Base-by-base conservation (phyloP, 2,113 vertebrate genomes). In the Chaetorhynchus papuensis region DNA sequence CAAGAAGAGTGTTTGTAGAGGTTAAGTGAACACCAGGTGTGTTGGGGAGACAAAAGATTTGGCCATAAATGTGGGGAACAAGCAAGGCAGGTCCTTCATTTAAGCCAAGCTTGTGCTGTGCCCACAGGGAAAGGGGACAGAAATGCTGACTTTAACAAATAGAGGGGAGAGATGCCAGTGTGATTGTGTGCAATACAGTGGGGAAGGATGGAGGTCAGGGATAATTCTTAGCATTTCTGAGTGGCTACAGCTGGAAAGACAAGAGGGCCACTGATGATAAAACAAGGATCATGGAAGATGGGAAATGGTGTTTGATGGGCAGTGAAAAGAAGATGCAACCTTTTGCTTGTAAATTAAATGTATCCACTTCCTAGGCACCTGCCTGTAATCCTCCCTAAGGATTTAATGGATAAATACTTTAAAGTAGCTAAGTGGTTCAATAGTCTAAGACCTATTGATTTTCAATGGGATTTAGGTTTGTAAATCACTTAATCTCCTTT, bases 401-500 rank as follows among this genome's bases (percentile, higher is more conserved):
- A 88, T 93, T 90, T 84, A 80, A 54, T 83, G 91, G 75, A 72
- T 96, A 90, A 96, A 83, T 89, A 91, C 74, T 90, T 87, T 83
- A 66, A 91, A 96, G 82, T 79, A 85, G 87, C 60, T 83, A 75
- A 92, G 88, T 90, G 41, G 63, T 93, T 96, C 92, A 86, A 44
- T 44, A 91, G 54, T 84, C 59, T 94, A 90, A 92, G 27, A 59
- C 79, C 44, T 88, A 90, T 90, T 95, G 85, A 93, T 95, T 95
- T 96, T 94, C 71, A 93, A 49, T 95, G 85, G 83, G 92, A 92
- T 96, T 96, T 92, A 92, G 47, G 52, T 90, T 90, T 89, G 84
- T 92, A 90, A 96, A 91, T 94, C 82, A 1, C 75, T 90, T 97
- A 92, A 96, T 95, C 95, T 76, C 71, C 82, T 97, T 93, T 93